These are phyloP conservation scores for Lichenostomus cassidix DNA, from an alignment of 2,113 vertebrate genomes.

Conservation along the genomic window DNA sequence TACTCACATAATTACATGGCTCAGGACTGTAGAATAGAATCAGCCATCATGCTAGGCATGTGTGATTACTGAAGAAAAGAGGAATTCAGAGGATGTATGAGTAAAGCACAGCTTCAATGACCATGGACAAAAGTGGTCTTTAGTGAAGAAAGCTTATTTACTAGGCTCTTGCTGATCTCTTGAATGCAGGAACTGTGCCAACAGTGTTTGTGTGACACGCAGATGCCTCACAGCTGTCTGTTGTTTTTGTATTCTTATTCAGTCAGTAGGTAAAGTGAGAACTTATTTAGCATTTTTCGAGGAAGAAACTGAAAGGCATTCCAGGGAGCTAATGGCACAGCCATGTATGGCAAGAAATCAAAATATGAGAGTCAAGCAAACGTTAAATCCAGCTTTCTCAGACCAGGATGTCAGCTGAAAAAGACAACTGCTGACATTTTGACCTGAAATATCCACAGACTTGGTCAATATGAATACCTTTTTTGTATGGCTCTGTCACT, in stretches of 20 bases:
- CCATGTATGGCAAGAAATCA: neutral
- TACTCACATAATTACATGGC: slow-evolving; percentile 77
- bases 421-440: slow-evolving; percentile 70
- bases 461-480: slow-evolving; percentile 68
- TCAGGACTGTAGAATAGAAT: slow-evolving; percentile 78
- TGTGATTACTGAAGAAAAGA: slow-evolving; percentile 80
- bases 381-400: slow-evolving; percentile 7
- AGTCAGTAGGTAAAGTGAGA: slow-evolving; percentile 68
- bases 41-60: slow-evolving; percentile 74
- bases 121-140: slow-evolving; percentile 65
- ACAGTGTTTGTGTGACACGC: slow-evolving; percentile 44
- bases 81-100: slow-evolving; percentile 68
- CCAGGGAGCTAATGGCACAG: neutral
- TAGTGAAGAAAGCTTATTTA: slow-evolving; percentile 51
- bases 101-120: slow-evolving; percentile 66
- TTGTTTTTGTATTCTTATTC: slow-evolving; percentile 66
- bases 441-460: slow-evolving; percentile 70
- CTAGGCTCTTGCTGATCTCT: slow-evolving; percentile 41
- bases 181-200: slow-evolving; percentile 50
- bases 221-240: slow-evolving; percentile 53
- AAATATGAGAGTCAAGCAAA: slow-evolving; percentile 36
- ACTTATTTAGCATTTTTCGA: slow-evolving; percentile 54
- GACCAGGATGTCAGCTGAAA: slow-evolving; percentile 62
- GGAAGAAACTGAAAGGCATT: slow-evolving; percentile 39
- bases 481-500: slow-evolving; percentile 68